Evolutionary conservation across 2,797 vertebrate species (phyloP).

Genomic region (Macrochelys suwanniensis): DNA sequence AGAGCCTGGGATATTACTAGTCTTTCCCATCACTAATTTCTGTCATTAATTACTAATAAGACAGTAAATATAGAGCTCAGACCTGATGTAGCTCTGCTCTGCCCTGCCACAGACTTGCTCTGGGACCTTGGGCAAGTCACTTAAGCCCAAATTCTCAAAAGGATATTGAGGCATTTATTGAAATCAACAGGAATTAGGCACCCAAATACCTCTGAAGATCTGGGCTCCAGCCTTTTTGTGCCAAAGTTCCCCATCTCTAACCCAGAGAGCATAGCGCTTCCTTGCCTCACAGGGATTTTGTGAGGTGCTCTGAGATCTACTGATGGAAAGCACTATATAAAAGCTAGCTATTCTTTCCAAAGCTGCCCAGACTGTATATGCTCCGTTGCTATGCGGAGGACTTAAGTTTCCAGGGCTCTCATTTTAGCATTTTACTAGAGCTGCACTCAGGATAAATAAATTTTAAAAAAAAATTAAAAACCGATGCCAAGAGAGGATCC

Average conservation of each 20-base stretch:
- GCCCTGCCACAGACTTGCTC: neutral
- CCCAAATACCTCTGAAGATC: neutral
- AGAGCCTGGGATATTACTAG: neutral
- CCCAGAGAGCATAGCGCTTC: neutral
- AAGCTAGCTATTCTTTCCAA: slow-evolving; percentile 18
- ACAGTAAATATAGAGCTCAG: slow-evolving; percentile 18
- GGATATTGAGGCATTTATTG: neutral
- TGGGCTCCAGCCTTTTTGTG: neutral
- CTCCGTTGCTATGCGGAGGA: neutral
- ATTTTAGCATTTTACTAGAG: neutral
- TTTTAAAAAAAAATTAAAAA: slow-evolving; percentile 24
- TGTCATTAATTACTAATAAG: neutral
- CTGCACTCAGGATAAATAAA: neutral
- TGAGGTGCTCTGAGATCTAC: too few species aligned
- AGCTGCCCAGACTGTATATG: accelerated
- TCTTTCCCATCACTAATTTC: neutral
- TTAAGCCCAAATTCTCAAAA: neutral
- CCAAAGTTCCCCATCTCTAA: neutral
- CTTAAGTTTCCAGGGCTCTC: neutral
- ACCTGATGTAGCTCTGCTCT: neutral
- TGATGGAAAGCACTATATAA: neutral
- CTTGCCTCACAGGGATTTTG: neutral
- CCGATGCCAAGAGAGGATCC: neutral
- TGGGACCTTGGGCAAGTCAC: neutral
- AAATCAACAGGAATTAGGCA: neutral